Base-by-base conservation (phyloP, 2,113 vertebrate species). In the Callopanchax toddi region DNA sequence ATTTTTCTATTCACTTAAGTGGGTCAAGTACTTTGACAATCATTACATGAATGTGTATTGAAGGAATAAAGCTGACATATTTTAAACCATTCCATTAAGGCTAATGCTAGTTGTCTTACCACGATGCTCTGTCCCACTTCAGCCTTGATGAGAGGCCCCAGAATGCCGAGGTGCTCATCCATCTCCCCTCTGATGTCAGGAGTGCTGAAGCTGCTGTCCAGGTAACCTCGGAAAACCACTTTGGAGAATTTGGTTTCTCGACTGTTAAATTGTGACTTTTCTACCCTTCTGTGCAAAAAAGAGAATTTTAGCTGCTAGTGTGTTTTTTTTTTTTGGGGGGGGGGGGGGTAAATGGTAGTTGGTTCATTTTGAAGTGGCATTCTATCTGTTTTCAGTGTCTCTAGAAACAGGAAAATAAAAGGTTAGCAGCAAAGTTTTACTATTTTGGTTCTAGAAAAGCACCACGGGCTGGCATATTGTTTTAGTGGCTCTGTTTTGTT, bases 71-170 rank as follows among this genome's bases (percentile, higher is more conserved):
- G 1, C 5, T 26, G 37, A 26, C 23, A 40, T 4, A 39, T 18
- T 26, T 26, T 26, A 26, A 26, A 26, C 3, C 29, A 54, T 20
- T 49, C 21, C 12, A 10, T 51, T 51, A n/a, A 23, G 21, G 40
- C 11, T 20, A 20, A 67, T 26, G 26, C 16, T 17, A 15, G 26
- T 8, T 20, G 3, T 49, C 83, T 86, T 92, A 98, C 97, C 74
- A 94, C 91, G 58, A 99, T 95, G 34, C 92, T 95, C 56, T 99
- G 94, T 0, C 91, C 94, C 68, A 98, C 94, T 81, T 98, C 96
- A 3, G 96, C 96, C 78, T 91, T 94, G 58, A 99, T 96, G 37
- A 97, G 45, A 1, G 97, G 96, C 4, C 97, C 97, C 32, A 99
- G 91, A 78, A 99, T 93, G 25, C 97, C 97, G 3, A 98, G 92